A percentile compares a stretch with the other conserved stretches of the same genome.
Conservation (phyloP, 2,797 vertebrate genomes). For the Pachyuromys duprasi region DNA sequence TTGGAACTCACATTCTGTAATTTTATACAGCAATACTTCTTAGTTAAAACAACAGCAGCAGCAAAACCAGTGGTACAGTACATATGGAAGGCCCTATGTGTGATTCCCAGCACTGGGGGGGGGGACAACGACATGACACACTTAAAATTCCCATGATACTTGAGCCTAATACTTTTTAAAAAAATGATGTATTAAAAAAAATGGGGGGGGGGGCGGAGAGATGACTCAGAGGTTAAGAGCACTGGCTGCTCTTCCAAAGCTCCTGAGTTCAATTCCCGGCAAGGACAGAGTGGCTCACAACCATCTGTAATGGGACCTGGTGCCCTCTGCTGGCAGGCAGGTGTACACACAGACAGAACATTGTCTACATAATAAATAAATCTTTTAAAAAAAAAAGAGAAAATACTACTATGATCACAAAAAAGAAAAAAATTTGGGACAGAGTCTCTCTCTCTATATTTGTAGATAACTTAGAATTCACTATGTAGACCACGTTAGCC, state of each 20-base stretch:
- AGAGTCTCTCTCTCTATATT: not conserved
- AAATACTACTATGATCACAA: too few species aligned
- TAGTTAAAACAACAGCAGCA: not conserved
- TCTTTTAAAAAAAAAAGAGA: too few species aligned
- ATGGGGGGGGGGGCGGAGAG: too few species aligned
- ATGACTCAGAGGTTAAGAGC: too few species aligned
- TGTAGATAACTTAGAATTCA: not conserved
- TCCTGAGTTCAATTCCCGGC: too few species aligned
- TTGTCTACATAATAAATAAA: too few species aligned
- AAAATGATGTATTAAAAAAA: not conserved
- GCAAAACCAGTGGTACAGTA: not conserved
- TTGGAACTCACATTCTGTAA: not conserved
- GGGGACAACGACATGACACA: too few species aligned
- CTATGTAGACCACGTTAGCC: not conserved
- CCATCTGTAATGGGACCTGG: too few species aligned
- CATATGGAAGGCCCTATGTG: not conserved
- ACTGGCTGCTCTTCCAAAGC: too few species aligned
- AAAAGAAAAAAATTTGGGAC: not conserved
- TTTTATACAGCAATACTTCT: slow-evolving; percentile 28
- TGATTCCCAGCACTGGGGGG: not conserved
- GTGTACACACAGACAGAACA: too few species aligned
- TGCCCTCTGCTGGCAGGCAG: too few species aligned
- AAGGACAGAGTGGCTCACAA: too few species aligned
- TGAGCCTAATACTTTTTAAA: not conserved
- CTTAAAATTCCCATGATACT: not conserved